These are phyloP conservation scores for Andrena bicolor DNA, from an alignment of 2,888 invertebrate species.

Conservation along the genomic window DNA sequence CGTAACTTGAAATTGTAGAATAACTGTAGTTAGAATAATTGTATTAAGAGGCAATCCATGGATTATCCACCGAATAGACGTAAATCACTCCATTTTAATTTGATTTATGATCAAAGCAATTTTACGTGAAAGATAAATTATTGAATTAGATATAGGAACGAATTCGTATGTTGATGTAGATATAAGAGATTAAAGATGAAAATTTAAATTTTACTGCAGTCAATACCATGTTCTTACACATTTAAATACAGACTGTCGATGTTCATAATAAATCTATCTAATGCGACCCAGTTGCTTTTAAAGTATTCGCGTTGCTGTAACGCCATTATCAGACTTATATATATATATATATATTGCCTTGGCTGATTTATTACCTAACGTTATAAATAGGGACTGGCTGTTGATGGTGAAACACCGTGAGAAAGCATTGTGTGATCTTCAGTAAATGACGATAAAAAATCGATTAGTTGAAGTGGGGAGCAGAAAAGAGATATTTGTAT, in stretches of 20 bases:
- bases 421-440: conserved; percentile 51
- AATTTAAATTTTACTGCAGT: too few species aligned
- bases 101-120: too few species aligned
- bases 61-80: too few species aligned
- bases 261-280: not conserved
- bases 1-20: too few species aligned
- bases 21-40: too few species aligned
- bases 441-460: conserved; percentile 40
- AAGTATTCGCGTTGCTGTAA: conserved; percentile 28
- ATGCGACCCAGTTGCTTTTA: not conserved
- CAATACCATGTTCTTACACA: not conserved
- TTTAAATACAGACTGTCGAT: not conserved
- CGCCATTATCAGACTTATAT: conserved; percentile 4
- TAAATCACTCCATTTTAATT: too few species aligned
- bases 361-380: conserved; percentile 52
- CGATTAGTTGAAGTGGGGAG: conserved; percentile 3
- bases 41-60: too few species aligned
- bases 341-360: conserved; percentile 24
- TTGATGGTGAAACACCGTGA: conserved; percentile 54
- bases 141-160: too few species aligned
- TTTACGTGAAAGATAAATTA: too few species aligned
- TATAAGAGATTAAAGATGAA: too few species aligned
- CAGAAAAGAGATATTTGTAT: conserved; percentile 18
- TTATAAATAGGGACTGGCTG: conserved; percentile 30
- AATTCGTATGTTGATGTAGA: too few species aligned